Evolutionary conservation across 2,888 invertebrate species (phyloP).

Genomic region (Muscina levida): DNA sequence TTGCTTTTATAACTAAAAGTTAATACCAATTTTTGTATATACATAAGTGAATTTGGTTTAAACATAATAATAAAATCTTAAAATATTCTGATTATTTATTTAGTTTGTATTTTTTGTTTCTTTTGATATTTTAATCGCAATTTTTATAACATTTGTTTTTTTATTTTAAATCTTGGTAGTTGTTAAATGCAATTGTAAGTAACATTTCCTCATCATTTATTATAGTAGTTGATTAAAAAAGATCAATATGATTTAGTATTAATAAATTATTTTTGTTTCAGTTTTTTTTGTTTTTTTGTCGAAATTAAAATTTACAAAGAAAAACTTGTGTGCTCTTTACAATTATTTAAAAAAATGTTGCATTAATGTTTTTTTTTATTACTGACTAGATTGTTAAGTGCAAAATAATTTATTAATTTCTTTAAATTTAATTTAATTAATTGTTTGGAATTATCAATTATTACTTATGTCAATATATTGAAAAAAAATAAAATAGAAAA

Average conservation of each 20-base stretch:
- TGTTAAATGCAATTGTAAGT: constrained; percentile 63
- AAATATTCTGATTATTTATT: too few relatives aligned
- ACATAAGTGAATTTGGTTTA: too few relatives aligned
- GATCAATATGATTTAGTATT: constrained; percentile 26
- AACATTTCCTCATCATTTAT: constrained; percentile 58
- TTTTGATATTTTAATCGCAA: not conserved
- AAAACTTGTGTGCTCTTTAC: constrained; percentile 47
- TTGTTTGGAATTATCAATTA: constrained; percentile 4
- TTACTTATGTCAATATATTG: constrained; percentile 18
- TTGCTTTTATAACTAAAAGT: too few relatives aligned
- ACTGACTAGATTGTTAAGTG: constrained; percentile 59
- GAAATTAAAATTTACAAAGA: constrained; percentile 37
- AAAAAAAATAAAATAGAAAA: constrained; percentile 26
- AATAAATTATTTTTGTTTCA: not conserved
- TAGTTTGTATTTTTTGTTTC: constrained; percentile 28
- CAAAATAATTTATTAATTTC: constrained; percentile 34
- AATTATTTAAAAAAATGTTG: constrained; percentile 26
- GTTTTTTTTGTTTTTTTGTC: constrained; percentile 22
- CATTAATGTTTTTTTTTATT: constrained; percentile 16
- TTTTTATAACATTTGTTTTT: constrained; percentile 26
- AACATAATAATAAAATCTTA: too few relatives aligned
- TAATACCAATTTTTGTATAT: constrained; percentile 4
- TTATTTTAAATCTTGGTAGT: constrained; percentile 31
- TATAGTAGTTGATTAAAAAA: constrained; percentile 5
- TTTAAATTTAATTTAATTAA: constrained; percentile 16